Evolutionary conservation across 2,797 vertebrate genomes (phyloP), one percentile per base, ranked within the genome.

Genomic region (Phrynocephalus guinanensis): DNA sequence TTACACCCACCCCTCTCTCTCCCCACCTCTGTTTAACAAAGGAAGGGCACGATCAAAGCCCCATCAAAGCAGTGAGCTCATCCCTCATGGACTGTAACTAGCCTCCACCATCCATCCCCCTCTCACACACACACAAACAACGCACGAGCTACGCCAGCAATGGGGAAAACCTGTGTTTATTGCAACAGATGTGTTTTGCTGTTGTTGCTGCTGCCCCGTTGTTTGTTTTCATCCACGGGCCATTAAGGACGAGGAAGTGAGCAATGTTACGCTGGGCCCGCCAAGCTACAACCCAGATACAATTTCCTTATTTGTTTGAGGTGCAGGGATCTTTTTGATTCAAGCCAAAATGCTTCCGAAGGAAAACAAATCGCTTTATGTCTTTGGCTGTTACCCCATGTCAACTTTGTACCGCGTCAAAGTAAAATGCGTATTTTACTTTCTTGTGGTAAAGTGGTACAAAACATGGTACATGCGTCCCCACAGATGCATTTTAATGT

Each of bases 291-390:
- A 38, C 88, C 63, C 92, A 93, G 94, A 92, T 92, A 92, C 87
- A 85, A 91, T 95, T 95, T 93, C 93, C 92, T 93, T 90, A 92
- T 93, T 95, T 93, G 89, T 95, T 91, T 84, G 91, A 93, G 68
- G 88, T 89, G 13, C 78, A 11, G 71, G 85, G 87, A 90, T 92
- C 91, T 91, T 95, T 95, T 92, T 90, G 90, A 88, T 93, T 44
- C 80, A 68, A 0, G 8, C 88, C 86, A 92, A 94, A 92, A 90
- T 73, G 85, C 94, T 82, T 93, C 86, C 82, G 86, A 90, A 91
- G 89, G 92, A 92, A 94, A 92, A 86, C 91, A 91, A 94, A 83
- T 90, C 68, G 94, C 86, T 84, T 82, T 92, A 85, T 0, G 0
- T 86, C 89, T 93, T 0, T 0, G 82, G 83, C 88, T 38, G 38